Evolutionary conservation across 1,140 invertebrate species (phyloP).

Genomic region (Saccostrea cuccullata): DNA sequence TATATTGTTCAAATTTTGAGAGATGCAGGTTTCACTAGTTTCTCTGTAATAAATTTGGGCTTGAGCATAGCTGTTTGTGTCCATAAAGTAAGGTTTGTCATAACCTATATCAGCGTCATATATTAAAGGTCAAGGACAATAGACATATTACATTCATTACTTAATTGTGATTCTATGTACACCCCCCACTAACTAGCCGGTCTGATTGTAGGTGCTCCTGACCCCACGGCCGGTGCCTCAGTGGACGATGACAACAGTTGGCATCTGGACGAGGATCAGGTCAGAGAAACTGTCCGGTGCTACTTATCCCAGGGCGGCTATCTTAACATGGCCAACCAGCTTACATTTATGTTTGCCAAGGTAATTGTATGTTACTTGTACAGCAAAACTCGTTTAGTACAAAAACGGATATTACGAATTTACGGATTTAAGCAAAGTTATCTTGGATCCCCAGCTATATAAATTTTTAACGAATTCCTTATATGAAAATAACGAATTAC

Average conservation of each 20-base stretch:
- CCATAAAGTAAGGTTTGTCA: neutral
- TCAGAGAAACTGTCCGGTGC: slow-evolving; percentile 89
- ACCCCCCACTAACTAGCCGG: neutral
- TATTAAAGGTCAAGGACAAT: neutral
- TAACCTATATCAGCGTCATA: neutral
- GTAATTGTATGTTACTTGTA: neutral
- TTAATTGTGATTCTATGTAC: neutral
- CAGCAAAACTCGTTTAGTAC: too few species aligned
- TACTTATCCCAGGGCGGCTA: slow-evolving; percentile 90
- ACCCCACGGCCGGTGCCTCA: slow-evolving; percentile 77
- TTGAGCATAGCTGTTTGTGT: neutral
- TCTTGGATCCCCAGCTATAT: too few species aligned
- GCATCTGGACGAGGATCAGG: slow-evolving; percentile 92
- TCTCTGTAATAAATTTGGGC: neutral
- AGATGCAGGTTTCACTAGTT: too few species aligned
- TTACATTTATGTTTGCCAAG: slow-evolving; percentile 91
- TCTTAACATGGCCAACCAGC: slow-evolving; percentile 89
- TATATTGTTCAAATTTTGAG: too few species aligned
- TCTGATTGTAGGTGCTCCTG: slow-evolving; percentile 74
- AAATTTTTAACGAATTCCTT: too few species aligned
- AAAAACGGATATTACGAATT: too few species aligned
- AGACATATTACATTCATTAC: neutral
- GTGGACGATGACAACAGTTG: slow-evolving; percentile 89
- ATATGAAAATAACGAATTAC: too few species aligned
- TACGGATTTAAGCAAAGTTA: too few species aligned